These are phyloP conservation scores for Aromia moschata DNA, from an alignment of 2,888 invertebrate genomes.

Conservation along the genomic window DNA sequence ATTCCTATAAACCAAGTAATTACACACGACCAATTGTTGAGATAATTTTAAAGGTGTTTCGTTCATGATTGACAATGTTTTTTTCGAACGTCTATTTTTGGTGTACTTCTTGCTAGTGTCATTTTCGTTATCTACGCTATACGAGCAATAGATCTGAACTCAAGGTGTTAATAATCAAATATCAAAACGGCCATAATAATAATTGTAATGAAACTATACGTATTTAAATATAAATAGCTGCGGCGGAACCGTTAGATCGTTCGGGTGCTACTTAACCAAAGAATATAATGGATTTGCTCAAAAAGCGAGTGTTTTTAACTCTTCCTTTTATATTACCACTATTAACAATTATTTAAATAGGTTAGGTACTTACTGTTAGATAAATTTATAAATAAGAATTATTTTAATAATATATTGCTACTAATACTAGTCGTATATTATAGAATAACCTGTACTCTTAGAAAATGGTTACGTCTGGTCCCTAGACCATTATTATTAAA, in stretches of 20 bases:
- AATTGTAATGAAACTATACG: conserved; percentile 55
- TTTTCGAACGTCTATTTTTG: too few relatives aligned
- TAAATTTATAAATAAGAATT: conserved; percentile 30
- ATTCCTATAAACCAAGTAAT: too few relatives aligned
- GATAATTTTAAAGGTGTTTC: too few relatives aligned
- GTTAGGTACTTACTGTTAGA: conserved; percentile 21
- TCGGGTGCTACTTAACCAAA: conserved; percentile 34
- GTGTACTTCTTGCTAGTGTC: conserved; percentile 30
- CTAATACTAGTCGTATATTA: conserved; percentile 30
- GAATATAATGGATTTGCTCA: conserved; percentile 40
- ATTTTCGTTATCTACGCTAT: conserved; percentile 36
- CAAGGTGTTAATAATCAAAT: conserved; percentile 57
- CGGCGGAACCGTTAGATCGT: conserved; percentile 35
- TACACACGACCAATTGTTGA: too few relatives aligned
- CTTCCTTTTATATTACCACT: conserved; percentile 31
- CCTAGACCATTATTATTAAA: conserved; percentile 33
- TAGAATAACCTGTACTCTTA: conserved; percentile 24
- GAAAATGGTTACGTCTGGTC: conserved; percentile 33
- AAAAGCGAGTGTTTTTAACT: conserved; percentile 36
- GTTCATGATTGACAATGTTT: too few relatives aligned
- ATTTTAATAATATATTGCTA: conserved; percentile 33
- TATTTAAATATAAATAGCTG: conserved; percentile 46
- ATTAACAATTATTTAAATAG: conserved; percentile 33
- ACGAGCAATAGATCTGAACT: conserved; percentile 63
- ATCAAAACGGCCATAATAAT: conserved; percentile 61